These are phyloP conservation scores for Crepidodera aurea DNA, from an alignment of 2,888 invertebrate genomes.

Conservation along the genomic window DNA sequence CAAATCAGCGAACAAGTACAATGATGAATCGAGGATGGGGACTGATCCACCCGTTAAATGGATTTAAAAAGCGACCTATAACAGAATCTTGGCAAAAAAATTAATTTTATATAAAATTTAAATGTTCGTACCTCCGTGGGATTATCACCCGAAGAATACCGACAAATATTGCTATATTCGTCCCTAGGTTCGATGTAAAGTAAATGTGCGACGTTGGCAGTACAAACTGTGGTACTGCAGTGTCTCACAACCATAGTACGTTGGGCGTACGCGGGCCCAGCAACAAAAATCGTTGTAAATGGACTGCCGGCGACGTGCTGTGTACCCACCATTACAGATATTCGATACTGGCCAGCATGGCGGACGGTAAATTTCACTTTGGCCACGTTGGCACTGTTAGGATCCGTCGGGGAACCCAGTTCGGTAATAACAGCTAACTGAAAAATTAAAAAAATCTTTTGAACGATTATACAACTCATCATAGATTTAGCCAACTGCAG, in stretches of 20 bases:
- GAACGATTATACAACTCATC: too few relatives aligned
- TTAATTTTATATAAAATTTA: too few relatives aligned
- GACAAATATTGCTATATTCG: constrained; percentile 87
- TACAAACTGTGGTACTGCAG: constrained; percentile 85
- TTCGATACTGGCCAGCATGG: constrained; percentile 87
- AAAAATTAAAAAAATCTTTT: constrained; percentile 30
- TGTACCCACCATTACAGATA: constrained; percentile 84
- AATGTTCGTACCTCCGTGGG: constrained; percentile 64
- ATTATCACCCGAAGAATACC: constrained; percentile 68
- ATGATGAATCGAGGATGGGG: too few relatives aligned
- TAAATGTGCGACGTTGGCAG: constrained; percentile 76
- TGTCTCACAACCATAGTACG: constrained; percentile 85
- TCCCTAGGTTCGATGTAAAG: constrained; percentile 91
- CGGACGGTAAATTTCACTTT: constrained; percentile 92
- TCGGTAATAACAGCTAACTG: constrained; percentile 85
- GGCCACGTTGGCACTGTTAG: constrained; percentile 84
- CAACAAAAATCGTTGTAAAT: constrained; percentile 81
- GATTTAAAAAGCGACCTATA: too few relatives aligned
- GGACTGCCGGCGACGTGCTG: constrained; percentile 87
- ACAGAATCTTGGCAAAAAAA: too few relatives aligned
- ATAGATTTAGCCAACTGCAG: too few relatives aligned
- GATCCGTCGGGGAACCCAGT: constrained; percentile 86
- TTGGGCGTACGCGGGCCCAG: constrained; percentile 84
- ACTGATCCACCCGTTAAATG: too few relatives aligned
- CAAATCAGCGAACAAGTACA: too few relatives aligned